These are phyloP conservation scores for Drosophila ficusphila DNA, from an alignment of 1,140 invertebrate species.

Conservation along the genomic window DNA sequence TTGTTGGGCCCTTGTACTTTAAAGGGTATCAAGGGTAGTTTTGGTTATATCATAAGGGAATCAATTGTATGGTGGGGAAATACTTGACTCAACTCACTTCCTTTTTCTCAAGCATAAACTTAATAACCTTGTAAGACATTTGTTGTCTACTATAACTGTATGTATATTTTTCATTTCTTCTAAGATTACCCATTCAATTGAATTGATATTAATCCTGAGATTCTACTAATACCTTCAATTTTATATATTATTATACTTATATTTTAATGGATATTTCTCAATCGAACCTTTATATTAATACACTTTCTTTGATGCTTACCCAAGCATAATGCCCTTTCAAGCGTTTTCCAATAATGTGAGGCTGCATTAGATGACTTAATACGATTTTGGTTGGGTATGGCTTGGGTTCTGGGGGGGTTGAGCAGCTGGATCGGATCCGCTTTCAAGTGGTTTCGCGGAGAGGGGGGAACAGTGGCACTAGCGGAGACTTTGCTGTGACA, in stretches of 20 bases:
- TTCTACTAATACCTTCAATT: too few relatives aligned
- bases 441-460: conserved; percentile 12
- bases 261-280: conserved; percentile 3
- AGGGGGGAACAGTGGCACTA: background rate
- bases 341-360: conserved; percentile 25
- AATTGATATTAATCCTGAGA: too few relatives aligned
- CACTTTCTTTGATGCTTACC: background rate
- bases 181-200: too few relatives aligned
- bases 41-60: too few relatives aligned
- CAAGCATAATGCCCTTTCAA: conserved; percentile 17
- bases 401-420: background rate
- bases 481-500: conserved; percentile 54
- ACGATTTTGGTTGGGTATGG: conserved; percentile 28
- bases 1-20: conserved; percentile 25
- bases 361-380: conserved; percentile 64
- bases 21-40: conserved; percentile 20
- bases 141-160: too few relatives aligned
- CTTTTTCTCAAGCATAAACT: too few relatives aligned
- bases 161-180: background rate
- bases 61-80: too few relatives aligned
- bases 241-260: too few relatives aligned
- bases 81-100: too few relatives aligned
- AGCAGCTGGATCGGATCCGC: conserved; percentile 22
- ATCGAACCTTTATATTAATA: background rate
- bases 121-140: too few relatives aligned